Evolutionary conservation across 2,113 vertebrate species (phyloP).

Genomic region (Ginglymostoma cirratum): DNA sequence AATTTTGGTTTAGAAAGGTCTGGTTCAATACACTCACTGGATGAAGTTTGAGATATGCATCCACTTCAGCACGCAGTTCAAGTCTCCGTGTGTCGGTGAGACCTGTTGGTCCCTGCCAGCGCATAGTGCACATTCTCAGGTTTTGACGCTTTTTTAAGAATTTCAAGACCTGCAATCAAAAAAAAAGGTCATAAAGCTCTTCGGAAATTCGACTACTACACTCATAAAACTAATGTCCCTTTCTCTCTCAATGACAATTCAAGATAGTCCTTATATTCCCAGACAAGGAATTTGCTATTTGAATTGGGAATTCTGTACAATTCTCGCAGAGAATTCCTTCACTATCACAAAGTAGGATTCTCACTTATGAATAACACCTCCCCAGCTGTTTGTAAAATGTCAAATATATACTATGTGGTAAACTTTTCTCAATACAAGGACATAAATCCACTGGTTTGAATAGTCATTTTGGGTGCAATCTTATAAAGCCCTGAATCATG

Average conservation of each 20-base stretch:
- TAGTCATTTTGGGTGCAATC: not conserved
- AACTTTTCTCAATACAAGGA: not conserved
- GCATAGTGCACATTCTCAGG: constrained; percentile 46
- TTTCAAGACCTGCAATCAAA: constrained; percentile 57
- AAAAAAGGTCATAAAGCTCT: not conserved
- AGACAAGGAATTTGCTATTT: not conserved
- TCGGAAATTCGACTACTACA: not conserved
- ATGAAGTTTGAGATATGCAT: constrained; percentile 66
- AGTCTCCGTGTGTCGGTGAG: constrained; percentile 66
- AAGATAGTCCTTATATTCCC: not conserved
- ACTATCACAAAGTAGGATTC: not conserved
- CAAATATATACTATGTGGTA: not conserved
- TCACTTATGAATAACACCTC: not conserved
- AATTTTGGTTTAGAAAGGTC: not conserved
- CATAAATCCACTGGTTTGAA: not conserved
- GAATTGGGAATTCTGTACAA: not conserved
- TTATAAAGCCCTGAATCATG: too few relatives aligned
- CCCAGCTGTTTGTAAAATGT: not conserved
- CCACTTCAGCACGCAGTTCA: constrained; percentile 70
- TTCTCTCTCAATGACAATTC: not conserved
- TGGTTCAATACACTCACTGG: constrained; percentile 57
- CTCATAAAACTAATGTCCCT: not conserved
- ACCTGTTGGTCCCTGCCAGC: constrained; percentile 63
- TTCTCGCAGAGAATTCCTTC: not conserved
- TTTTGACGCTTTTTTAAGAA: constrained; percentile 65